Evolutionary conservation across 2,113 vertebrate species (phyloP).

Genomic region (Donacobius atricapilla): DNA sequence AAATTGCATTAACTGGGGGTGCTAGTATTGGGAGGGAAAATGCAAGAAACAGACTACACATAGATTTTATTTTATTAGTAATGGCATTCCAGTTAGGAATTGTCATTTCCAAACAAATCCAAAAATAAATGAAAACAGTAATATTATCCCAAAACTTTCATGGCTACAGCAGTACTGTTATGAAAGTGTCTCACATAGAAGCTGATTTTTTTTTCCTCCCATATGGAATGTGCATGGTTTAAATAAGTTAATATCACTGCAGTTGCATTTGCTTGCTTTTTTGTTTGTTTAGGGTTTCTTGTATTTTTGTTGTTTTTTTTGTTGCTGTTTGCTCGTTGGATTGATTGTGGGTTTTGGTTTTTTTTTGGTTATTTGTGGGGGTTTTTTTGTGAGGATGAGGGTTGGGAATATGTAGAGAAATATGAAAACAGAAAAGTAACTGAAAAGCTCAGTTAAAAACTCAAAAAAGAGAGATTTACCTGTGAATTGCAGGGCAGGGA

Average conservation of each 20-base stretch:
- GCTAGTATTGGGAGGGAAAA: neutral
- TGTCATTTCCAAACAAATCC: neutral
- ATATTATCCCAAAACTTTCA: neutral
- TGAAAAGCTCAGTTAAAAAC: neutral
- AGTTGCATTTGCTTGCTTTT: neutral
- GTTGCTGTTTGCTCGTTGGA: neutral
- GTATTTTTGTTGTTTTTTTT: neutral
- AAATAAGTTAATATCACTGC: neutral
- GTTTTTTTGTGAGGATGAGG: neutral
- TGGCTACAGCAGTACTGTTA: neutral
- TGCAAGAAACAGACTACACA: neutral
- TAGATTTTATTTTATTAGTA: neutral
- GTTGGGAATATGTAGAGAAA: neutral
- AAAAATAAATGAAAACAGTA: neutral
- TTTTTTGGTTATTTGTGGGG: too few species aligned
- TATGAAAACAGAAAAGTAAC: neutral
- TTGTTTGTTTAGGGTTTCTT: neutral
- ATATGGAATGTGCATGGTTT: neutral
- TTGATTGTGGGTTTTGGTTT: neutral
- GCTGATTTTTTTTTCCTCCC: neutral
- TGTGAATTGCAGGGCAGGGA: neutral
- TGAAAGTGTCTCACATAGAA: neutral
- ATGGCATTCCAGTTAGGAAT: neutral
- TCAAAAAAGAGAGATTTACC: neutral
- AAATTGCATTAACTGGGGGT: neutral